Percentiles rank a stretch among this genome's conserved stretches.
Conservation (phyloP, 2,113 vertebrate species). For the Lipophrys pholis region DNA sequence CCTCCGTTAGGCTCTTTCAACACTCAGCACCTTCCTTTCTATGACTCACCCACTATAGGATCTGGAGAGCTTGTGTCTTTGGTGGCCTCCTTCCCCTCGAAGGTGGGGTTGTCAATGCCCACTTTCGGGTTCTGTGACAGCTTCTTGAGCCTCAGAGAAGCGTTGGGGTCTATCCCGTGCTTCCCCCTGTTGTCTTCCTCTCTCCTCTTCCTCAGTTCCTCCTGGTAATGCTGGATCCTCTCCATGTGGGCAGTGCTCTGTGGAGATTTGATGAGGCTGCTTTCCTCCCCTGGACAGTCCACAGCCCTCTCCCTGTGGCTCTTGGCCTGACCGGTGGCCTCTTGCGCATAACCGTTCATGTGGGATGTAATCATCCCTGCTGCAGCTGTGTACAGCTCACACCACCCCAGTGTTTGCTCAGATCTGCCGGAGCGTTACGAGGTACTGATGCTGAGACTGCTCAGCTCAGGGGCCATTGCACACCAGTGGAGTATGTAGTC, state of each 20-base stretch:
- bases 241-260: constrained; percentile 89
- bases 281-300: constrained; percentile 90
- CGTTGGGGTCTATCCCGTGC: constrained; percentile 90
- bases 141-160: constrained; percentile 92
- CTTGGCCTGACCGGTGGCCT: constrained; percentile 84
- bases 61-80: constrained; percentile 82
- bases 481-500: constrained; percentile 4
- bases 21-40: neutral
- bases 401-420: constrained; percentile 45
- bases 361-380: constrained; percentile 90
- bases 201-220: constrained; percentile 89
- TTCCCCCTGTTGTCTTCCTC: constrained; percentile 87
- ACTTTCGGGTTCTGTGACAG: constrained; percentile 91
- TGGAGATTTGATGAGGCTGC: constrained; percentile 73
- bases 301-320: constrained; percentile 91
- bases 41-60: constrained; percentile 62
- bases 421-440: constrained; percentile 19
- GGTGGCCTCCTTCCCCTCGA: constrained; percentile 89
- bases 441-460: constrained; percentile 14
- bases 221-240: constrained; percentile 91
- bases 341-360: constrained; percentile 91
- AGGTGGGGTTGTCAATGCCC: constrained; percentile 95
- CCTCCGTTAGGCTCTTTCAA: too few species aligned
- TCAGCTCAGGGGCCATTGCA: constrained; percentile 57
- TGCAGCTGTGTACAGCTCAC: constrained; percentile 30